A percentile compares a stretch with the other conserved stretches of the same genome.
phyloP scores from a whole-genome alignment of 2,797 vertebrate species.

The Acipenser transmontanus region DNA sequence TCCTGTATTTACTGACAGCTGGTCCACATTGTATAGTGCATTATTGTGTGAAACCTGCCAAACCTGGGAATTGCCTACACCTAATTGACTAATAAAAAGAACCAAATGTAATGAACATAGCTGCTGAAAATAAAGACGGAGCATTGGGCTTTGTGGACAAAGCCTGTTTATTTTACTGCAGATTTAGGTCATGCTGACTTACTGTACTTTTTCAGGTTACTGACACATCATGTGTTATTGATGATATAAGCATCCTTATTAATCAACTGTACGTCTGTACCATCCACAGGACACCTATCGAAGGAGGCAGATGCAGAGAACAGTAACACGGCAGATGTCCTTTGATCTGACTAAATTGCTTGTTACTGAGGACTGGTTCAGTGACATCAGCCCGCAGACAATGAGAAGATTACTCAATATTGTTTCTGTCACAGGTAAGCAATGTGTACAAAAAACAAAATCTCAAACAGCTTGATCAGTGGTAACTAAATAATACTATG shows the following conservation, averaged over 20 bases:
- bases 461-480: no score
- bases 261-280: background rate
- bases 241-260: background rate
- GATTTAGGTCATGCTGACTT: no score
- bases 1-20: background rate
- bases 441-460: no score
- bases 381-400: constrained; percentile 92
- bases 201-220: no score
- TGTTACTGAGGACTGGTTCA: constrained; percentile 96
- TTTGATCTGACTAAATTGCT: constrained; percentile 90
- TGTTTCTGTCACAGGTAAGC: constrained; percentile 85
- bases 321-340: constrained; percentile 89
- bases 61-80: no score
- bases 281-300: constrained; percentile 81
- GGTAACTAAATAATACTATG: no score
- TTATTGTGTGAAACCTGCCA: background rate
- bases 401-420: constrained; percentile 94
- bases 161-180: no score
- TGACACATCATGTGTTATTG: no score
- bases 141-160: no score
- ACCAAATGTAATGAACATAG: no score
- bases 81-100: no score
- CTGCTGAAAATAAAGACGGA: no score
- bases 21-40: background rate
- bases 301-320: constrained; percentile 82